Percentiles rank a stretch among this genome's conserved stretches.
Conservation (phyloP, 2,888 invertebrate genomes). For the Aelia acuminata region DNA sequence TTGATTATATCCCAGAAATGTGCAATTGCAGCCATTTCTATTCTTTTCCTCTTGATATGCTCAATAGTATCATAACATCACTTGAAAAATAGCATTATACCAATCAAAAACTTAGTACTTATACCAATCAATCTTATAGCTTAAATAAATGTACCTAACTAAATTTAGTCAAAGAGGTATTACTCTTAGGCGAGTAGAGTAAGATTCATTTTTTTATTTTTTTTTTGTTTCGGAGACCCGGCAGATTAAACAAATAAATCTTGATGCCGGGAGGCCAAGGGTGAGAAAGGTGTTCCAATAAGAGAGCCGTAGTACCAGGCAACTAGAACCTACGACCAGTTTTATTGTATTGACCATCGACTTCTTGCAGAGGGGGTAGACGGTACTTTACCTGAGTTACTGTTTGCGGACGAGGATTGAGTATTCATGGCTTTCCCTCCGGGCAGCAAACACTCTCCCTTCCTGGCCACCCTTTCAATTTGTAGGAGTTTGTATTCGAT, state of each 20-base stretch:
- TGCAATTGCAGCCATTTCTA: too few relatives aligned
- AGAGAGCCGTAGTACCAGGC: background rate
- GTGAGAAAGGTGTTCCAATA: constrained; percentile 22
- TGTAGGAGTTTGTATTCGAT: background rate
- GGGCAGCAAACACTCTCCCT: background rate
- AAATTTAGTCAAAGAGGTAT: too few relatives aligned
- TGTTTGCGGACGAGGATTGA: constrained; percentile 19
- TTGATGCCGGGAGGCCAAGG: background rate
- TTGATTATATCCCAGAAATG: too few relatives aligned
- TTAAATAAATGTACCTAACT: too few relatives aligned
- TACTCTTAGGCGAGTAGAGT: too few relatives aligned
- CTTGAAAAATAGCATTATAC: too few relatives aligned
- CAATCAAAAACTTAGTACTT: too few relatives aligned
- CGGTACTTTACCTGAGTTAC: constrained; percentile 1
- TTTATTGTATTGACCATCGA: constrained; percentile 30
- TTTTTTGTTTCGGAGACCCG: background rate
- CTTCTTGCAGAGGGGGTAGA: background rate
- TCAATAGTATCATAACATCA: too few relatives aligned
- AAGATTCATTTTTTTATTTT: background rate
- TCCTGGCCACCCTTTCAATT: background rate
- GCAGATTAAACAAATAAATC: constrained; percentile 1
- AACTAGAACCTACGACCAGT: background rate
- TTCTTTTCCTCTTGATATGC: too few relatives aligned
- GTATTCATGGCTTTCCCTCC: background rate
- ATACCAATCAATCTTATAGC: too few relatives aligned